phyloP scores from a whole-genome alignment of 37 sponge, comb jelly and placozoan genomes.

The Hexactinellida sp. region DNA sequence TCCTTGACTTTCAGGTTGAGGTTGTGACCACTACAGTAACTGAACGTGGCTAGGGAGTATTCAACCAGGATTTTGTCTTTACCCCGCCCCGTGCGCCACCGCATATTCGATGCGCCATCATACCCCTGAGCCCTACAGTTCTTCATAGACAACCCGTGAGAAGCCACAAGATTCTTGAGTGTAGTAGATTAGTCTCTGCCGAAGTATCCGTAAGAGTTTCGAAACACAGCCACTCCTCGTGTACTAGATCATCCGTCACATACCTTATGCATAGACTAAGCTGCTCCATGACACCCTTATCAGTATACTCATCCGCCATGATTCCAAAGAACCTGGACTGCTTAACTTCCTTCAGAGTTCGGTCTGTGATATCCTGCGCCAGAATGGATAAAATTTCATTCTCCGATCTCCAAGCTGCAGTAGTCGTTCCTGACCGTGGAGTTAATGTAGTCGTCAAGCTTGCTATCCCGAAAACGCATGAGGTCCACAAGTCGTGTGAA shows the following conservation, averaged over 20 bases:
- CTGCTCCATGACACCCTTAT: background rate
- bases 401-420: background rate
- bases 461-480: conserved; percentile 9
- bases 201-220: conserved; percentile 14
- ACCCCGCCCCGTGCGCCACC: conserved; percentile 9
- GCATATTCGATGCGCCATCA: conserved; percentile 18
- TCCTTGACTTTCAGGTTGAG: background rate
- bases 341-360: conserved; percentile 3
- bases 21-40: conserved; percentile 18
- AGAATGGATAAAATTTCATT: conserved; percentile 11
- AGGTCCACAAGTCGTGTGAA: conserved; percentile 1
- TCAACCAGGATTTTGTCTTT: background rate
- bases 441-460: conserved; percentile 7
- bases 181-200: background rate
- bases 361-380: conserved; percentile 17
- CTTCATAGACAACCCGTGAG: conserved; percentile 16
- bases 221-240: conserved; percentile 14
- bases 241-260: background rate
- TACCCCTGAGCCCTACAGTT: conserved; percentile 19
- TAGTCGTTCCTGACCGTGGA: conserved; percentile 3
- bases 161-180: conserved; percentile 17
- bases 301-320: conserved; percentile 12
- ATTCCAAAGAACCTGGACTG: conserved; percentile 8
- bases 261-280: conserved; percentile 16
- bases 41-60: background rate